Conservation (phyloP, 2,113 vertebrate species). For the Scomber japonicus region DNA sequence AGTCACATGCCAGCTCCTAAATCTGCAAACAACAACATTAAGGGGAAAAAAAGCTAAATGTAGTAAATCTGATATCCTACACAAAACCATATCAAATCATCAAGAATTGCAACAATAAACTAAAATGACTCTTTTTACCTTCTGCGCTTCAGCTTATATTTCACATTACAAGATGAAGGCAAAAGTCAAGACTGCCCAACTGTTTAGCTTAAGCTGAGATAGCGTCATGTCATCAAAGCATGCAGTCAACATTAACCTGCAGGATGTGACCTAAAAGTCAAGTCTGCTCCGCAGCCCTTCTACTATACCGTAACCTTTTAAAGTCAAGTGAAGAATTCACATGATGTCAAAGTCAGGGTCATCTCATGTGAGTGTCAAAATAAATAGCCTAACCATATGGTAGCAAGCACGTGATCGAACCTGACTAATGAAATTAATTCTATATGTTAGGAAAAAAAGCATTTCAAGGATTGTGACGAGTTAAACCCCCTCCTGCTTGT, state of each 20-base stretch:
- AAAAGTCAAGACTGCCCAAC: no score
- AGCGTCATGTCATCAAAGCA: not conserved
- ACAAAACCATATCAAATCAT: not conserved
- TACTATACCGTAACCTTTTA: not conserved
- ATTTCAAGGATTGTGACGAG: not conserved
- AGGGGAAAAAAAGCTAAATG: not conserved
- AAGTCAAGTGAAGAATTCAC: not conserved
- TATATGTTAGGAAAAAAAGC: not conserved
- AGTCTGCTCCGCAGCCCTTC: not conserved
- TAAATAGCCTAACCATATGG: not conserved
- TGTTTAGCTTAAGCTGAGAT: not conserved
- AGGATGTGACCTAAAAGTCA: no score
- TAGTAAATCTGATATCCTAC: not conserved
- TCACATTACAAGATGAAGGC: not conserved
- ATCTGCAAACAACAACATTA: not conserved
- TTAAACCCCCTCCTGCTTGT: not conserved
- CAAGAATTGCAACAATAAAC: not conserved
- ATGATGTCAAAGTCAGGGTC: slow-evolving; percentile 21
- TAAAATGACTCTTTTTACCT: not conserved
- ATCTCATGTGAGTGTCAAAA: slow-evolving; percentile 1
- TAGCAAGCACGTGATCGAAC: not conserved
- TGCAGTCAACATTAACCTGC: no score
- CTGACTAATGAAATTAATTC: not conserved
- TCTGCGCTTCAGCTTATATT: not conserved
- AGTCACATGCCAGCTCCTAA: slow-evolving; percentile 2